Evolutionary conservation across 1,140 invertebrate species (phyloP).

Genomic region (Drosophila prosaltans): DNA sequence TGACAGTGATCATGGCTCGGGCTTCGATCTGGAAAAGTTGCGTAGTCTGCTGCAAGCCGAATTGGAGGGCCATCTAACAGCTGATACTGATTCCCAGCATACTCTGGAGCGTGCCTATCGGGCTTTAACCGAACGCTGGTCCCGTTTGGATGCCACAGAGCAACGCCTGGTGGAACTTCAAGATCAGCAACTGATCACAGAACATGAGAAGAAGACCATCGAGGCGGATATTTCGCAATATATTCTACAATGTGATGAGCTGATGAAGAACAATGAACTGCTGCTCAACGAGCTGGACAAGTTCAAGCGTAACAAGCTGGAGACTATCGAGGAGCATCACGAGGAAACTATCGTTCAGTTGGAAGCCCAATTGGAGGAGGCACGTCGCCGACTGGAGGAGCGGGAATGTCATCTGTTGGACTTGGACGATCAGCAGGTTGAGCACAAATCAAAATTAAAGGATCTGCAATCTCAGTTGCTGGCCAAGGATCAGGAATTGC

Average conservation of each 20-base stretch:
- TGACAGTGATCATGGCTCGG: slow-evolving; percentile 49
- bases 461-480: slow-evolving; percentile 14
- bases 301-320: slow-evolving; percentile 86
- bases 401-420: slow-evolving; percentile 53
- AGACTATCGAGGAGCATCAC: slow-evolving; percentile 87
- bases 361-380: slow-evolving; percentile 86
- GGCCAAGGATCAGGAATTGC: slow-evolving; percentile 10
- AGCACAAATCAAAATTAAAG: slow-evolving; percentile 9
- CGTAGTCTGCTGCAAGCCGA: slow-evolving; percentile 48
- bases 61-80: slow-evolving; percentile 51
- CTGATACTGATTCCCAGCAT: slow-evolving; percentile 49
- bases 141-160: slow-evolving; percentile 76
- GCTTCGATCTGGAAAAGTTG: slow-evolving; percentile 77
- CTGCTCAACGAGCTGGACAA: slow-evolving; percentile 86
- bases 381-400: slow-evolving; percentile 83
- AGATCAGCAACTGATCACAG: slow-evolving; percentile 59
- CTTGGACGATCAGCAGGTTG: slow-evolving; percentile 17
- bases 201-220: slow-evolving; percentile 85
- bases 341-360: slow-evolving; percentile 86
- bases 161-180: slow-evolving; percentile 74
- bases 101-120: slow-evolving; percentile 80
- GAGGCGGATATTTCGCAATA: slow-evolving; percentile 85
- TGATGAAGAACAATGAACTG: slow-evolving; percentile 88
- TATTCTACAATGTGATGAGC: slow-evolving; percentile 86
- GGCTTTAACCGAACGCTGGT: slow-evolving; percentile 65